phyloP scores from a whole-genome alignment of 2,797 vertebrate genomes.

The Fistularia tabacaria region DNA sequence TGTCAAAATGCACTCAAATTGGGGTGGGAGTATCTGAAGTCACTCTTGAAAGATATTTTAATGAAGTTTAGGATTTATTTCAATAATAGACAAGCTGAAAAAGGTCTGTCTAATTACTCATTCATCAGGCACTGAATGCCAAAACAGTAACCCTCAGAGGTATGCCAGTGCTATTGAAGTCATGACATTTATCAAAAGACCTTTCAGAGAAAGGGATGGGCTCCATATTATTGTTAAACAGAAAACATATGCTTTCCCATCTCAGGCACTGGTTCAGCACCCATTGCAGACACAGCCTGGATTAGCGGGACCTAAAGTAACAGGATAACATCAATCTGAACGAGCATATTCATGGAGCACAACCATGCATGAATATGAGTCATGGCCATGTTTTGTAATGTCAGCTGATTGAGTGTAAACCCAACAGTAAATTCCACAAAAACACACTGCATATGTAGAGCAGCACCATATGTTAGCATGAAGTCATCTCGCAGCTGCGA shows the following conservation, averaged over 20 bases:
- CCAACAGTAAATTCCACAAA: constrained; percentile 15
- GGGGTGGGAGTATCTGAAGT: constrained; percentile 38
- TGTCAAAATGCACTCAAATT: constrained; percentile 43
- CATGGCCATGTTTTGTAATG: constrained; percentile 26
- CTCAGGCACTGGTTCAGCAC: background rate
- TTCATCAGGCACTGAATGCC: constrained; percentile 40
- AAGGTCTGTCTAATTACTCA: constrained; percentile 54
- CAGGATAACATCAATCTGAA: constrained; percentile 18
- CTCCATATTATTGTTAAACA: constrained; percentile 20
- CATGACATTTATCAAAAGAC: constrained; percentile 29
- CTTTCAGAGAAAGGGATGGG: constrained; percentile 11
- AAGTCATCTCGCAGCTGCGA: constrained; percentile 23
- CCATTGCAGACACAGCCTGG: constrained; percentile 26
- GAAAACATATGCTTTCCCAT: constrained; percentile 13
- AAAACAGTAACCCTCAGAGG: constrained; percentile 30
- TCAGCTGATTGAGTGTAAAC: constrained; percentile 17
- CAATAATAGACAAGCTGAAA: constrained; percentile 44
- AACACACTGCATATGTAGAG: constrained; percentile 17
- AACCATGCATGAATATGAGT: constrained; percentile 38
- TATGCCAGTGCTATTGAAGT: constrained; percentile 23
- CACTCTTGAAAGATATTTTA: constrained; percentile 46
- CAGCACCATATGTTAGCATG: constrained; percentile 32
- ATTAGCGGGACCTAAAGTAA: constrained; percentile 17
- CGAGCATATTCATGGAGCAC: constrained; percentile 27
- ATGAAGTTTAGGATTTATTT: constrained; percentile 53